These are phyloP conservation scores for Cetoscarus ocellatus DNA, from an alignment of 2,797 vertebrate genomes.

Conservation along the genomic window DNA sequence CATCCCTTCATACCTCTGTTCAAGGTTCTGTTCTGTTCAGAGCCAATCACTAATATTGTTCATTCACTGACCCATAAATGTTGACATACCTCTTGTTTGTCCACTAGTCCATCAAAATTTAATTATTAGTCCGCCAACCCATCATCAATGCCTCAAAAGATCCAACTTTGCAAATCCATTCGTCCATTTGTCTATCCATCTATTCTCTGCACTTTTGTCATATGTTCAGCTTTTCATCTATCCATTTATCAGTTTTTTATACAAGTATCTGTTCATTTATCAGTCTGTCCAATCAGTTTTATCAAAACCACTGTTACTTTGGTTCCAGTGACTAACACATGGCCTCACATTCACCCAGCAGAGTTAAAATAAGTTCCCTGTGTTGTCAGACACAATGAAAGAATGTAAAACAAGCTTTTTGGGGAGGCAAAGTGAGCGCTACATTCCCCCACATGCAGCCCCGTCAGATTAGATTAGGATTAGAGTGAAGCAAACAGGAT, in stretches of 20 bases:
- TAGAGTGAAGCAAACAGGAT: conserved; percentile 65
- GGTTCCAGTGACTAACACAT: background rate
- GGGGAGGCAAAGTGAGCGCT: conserved; percentile 40
- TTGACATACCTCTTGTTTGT: too few species aligned
- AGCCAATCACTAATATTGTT: too few species aligned
- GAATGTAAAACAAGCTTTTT: conserved; percentile 44
- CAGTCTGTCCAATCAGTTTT: background rate
- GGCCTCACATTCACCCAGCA: background rate
- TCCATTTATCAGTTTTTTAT: background rate
- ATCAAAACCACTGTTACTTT: too few species aligned
- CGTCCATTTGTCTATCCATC: too few species aligned
- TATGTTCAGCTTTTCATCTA: background rate
- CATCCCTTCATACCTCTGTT: too few species aligned
- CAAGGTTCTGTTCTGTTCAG: too few species aligned
- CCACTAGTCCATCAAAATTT: too few species aligned
- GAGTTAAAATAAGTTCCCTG: conserved; percentile 3
- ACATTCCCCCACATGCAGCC: conserved; percentile 53
- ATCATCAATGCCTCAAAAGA: too few species aligned
- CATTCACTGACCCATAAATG: too few species aligned
- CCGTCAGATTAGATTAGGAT: conserved; percentile 66
- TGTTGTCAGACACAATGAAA: conserved; percentile 27
- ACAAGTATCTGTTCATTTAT: background rate
- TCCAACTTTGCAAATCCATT: too few species aligned
- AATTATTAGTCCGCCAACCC: too few species aligned
- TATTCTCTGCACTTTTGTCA: too few species aligned